Percentiles rank a stretch among this genome's conserved stretches.
phyloP scores from a whole-genome alignment of 2,113 vertebrate species.

The Istiophorus platypterus region DNA sequence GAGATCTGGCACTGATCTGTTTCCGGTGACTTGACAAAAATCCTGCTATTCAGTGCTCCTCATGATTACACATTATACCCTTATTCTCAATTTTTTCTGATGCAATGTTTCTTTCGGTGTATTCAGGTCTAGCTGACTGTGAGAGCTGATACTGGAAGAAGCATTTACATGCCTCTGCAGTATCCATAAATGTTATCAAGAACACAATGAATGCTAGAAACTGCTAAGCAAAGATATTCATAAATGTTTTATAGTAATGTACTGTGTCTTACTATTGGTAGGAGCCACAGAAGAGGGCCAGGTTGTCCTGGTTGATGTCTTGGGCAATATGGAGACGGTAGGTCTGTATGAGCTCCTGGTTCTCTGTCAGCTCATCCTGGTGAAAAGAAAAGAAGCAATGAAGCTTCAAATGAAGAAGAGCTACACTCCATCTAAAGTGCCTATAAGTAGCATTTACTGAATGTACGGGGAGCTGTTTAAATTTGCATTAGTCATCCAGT shows the following conservation, averaged over 20 bases:
- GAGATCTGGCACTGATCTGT: neutral
- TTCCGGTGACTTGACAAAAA: neutral
- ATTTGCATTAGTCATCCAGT: neutral
- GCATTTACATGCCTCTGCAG: neutral
- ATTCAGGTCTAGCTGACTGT: neutral
- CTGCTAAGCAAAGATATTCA: neutral
- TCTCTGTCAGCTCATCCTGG: conserved; percentile 95
- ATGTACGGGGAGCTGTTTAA: neutral
- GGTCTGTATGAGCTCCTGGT: conserved; percentile 96
- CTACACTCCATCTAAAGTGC: neutral
- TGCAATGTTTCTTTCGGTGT: neutral
- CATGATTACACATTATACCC: neutral
- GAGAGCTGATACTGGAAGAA: neutral
- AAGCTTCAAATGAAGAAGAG: neutral
- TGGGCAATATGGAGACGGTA: conserved; percentile 96
- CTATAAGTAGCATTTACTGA: neutral
- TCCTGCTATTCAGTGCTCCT: neutral
- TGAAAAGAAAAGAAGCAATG: neutral
- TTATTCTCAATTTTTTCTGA: neutral
- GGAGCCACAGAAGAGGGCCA: conserved; percentile 93
- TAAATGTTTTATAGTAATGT: neutral
- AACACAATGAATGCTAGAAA: neutral
- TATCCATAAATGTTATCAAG: neutral
- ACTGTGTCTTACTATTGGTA: conserved; percentile 89
- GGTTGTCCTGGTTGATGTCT: conserved; percentile 98